Evolutionary conservation across 1,140 invertebrate species (phyloP).

Genomic region (Steinernema khuongi): DNA sequence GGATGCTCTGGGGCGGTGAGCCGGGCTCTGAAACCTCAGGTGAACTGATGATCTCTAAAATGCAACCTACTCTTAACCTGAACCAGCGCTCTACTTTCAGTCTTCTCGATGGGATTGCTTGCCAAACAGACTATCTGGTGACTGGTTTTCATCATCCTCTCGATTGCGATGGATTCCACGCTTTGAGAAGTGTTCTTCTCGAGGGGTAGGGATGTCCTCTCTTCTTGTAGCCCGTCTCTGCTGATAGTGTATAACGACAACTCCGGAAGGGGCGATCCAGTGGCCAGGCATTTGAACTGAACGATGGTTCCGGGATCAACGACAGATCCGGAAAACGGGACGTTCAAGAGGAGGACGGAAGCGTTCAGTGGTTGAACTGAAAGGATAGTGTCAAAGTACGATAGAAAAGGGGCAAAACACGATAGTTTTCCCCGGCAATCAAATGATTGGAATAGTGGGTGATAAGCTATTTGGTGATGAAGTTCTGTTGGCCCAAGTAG

Average conservation of each 20-base stretch:
- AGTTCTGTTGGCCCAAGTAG: no score
- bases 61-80: not conserved
- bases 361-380: not conserved
- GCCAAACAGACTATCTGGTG: not conserved
- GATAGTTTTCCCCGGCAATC: no score
- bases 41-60: not conserved
- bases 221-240: not conserved
- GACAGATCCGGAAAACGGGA: not conserved
- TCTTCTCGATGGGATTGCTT: not conserved
- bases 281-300: not conserved
- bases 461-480: no score
- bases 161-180: not conserved
- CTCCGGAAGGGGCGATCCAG: not conserved
- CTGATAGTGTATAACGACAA: not conserved
- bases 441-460: no score
- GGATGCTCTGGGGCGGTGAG: not conserved
- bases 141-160: not conserved
- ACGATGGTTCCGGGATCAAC: not conserved
- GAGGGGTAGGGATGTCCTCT: not conserved
- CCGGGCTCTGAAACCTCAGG: not conserved
- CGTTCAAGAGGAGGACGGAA: not conserved
- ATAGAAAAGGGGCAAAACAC: not conserved
- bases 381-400: not conserved
- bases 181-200: not conserved
- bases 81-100: not conserved